These are phyloP conservation scores for Geotrupes spiniger DNA, from an alignment of 2,888 invertebrate genomes.

Conservation along the genomic window DNA sequence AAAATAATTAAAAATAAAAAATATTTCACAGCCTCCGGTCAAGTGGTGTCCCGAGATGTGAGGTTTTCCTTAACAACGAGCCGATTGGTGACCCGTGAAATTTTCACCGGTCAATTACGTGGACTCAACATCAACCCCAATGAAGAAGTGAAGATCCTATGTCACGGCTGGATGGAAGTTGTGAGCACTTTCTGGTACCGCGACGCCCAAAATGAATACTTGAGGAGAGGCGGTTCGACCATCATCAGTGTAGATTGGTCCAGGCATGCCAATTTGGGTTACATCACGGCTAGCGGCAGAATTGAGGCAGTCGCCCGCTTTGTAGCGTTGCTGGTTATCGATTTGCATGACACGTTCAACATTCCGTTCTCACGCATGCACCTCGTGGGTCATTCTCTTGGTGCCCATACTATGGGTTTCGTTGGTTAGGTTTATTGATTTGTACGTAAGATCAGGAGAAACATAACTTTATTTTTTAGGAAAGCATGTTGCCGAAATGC, in stretches of 20 bases:
- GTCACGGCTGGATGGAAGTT: constrained; percentile 12
- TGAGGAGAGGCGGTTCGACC: constrained; percentile 10
- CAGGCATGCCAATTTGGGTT: constrained; percentile 8
- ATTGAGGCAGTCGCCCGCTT: constrained; percentile 8
- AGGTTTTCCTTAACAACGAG: no score
- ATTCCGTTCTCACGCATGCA: constrained; percentile 13
- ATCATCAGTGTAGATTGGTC: constrained; percentile 19
- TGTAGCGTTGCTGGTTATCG: constrained; percentile 10
- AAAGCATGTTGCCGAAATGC: constrained; percentile 4
- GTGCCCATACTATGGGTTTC: constrained; percentile 17
- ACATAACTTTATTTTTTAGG: constrained; percentile 1
- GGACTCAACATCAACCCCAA: constrained; percentile 7
- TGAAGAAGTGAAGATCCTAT: constrained; percentile 14
- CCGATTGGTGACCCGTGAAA: no score
- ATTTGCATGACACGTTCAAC: constrained; percentile 10
- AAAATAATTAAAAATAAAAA: no score
- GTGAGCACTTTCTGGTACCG: constrained; percentile 8
- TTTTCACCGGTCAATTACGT: no score
- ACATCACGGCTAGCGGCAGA: constrained; percentile 3
- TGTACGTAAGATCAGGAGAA: neutral
- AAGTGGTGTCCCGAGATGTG: no score
- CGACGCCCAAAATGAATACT: constrained; percentile 10
- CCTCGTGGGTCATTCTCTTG: constrained; percentile 18
- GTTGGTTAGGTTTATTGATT: constrained; percentile 12
- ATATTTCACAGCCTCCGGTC: no score